phyloP scores from a whole-genome alignment of 2,888 invertebrate genomes.

The Sicus ferrugineus region DNA sequence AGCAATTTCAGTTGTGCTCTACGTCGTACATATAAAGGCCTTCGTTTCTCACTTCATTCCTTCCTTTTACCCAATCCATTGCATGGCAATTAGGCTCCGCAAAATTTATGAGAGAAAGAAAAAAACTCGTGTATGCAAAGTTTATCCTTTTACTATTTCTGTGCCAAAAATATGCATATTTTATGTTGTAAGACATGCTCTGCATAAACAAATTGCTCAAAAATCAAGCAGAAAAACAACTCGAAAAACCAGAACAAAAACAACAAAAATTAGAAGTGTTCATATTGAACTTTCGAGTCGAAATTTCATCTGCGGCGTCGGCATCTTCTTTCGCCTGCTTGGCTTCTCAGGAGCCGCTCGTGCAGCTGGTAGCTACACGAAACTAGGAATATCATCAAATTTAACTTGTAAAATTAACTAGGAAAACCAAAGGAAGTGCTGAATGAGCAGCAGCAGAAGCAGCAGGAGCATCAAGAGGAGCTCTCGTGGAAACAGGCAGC shows the following conservation, averaged over 20 bases:
- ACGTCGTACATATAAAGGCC: too few relatives aligned
- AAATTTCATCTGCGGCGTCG: conserved; percentile 18
- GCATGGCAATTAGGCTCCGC: conserved; percentile 23
- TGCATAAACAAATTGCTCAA: conserved; percentile 33
- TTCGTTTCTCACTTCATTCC: neutral
- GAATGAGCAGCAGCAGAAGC: conserved; percentile 42
- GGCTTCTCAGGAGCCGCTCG: neutral
- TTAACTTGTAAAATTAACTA: conserved; percentile 55
- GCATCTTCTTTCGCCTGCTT: conserved; percentile 11
- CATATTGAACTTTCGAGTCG: neutral
- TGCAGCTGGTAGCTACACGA: conserved; percentile 2
- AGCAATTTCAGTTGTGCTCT: neutral
- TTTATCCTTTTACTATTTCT: neutral
- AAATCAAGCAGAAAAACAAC: conserved; percentile 21
- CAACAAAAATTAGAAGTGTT: conserved; percentile 6
- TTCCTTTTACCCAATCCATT: conserved; percentile 4
- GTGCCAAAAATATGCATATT: conserved; percentile 21
- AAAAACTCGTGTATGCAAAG: neutral
- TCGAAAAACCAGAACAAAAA: neutral
- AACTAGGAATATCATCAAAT: conserved; percentile 34
- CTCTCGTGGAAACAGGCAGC: conserved; percentile 9
- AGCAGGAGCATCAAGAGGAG: conserved; percentile 18
- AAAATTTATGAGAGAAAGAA: conserved; percentile 13
- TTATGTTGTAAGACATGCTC: conserved; percentile 31
- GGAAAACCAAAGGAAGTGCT: conserved; percentile 61